Evolutionary conservation across 2,888 invertebrate genomes (phyloP).

Genomic region (Amphipyra tragopoginis): DNA sequence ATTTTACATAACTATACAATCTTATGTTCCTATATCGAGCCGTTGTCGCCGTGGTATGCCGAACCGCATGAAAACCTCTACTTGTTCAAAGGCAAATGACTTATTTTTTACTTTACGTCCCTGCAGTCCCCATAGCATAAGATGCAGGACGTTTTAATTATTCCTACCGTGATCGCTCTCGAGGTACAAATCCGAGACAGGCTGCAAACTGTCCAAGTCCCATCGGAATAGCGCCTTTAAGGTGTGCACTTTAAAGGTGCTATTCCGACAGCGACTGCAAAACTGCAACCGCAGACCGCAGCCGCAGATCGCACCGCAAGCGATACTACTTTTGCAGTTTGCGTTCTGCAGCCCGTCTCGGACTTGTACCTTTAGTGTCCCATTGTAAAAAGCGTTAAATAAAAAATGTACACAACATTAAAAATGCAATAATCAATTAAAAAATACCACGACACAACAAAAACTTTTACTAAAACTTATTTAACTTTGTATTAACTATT

Average conservation of each 20-base stretch:
- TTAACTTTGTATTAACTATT: constrained; percentile 23
- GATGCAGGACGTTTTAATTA: constrained; percentile 1
- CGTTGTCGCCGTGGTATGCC: constrained; percentile 68
- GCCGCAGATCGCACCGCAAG: too few species aligned
- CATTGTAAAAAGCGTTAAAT: constrained; percentile 13
- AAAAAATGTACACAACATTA: constrained; percentile 10
- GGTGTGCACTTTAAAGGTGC: too few species aligned
- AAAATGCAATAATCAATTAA: constrained; percentile 23
- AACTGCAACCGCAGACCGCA: too few species aligned
- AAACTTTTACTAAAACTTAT: constrained; percentile 8
- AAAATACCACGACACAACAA: constrained; percentile 15
- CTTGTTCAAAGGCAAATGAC: constrained; percentile 31
- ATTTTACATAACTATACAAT: constrained; percentile 69
- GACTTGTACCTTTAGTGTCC: too few species aligned
- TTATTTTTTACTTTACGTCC: constrained; percentile 18
- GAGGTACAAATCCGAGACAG: too few species aligned
- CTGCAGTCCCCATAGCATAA: neutral
- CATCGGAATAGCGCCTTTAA: too few species aligned
- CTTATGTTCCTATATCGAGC: constrained; percentile 67
- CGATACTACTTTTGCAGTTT: too few species aligned
- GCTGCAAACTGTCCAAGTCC: too few species aligned
- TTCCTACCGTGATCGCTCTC: constrained; percentile 1
- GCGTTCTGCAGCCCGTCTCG: too few species aligned
- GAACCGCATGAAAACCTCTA: constrained; percentile 20
- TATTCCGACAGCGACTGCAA: too few species aligned